phyloP scores from a whole-genome alignment of 2,888 invertebrate species.

The Acanthosepion pharaonis region DNA sequence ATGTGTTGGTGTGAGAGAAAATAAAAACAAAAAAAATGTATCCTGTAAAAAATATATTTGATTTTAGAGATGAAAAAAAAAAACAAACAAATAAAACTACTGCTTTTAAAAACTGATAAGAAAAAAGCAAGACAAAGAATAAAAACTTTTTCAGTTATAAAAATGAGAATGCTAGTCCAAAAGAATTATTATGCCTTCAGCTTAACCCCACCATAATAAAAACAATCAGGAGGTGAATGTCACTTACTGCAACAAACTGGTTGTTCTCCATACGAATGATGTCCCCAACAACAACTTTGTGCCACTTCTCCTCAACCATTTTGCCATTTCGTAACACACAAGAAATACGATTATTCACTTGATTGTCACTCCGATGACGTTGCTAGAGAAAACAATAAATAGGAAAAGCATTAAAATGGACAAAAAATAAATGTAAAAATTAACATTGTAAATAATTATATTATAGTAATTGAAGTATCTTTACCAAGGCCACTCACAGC shows the following conservation, averaged over 20 bases:
- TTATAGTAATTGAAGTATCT: background rate
- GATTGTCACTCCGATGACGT: conserved; percentile 97
- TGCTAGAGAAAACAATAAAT: conserved; percentile 80
- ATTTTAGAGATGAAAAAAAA: no score
- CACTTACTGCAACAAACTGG: conserved; percentile 91
- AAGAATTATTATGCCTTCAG: background rate
- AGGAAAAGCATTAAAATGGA: background rate
- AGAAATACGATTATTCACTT: conserved; percentile 94
- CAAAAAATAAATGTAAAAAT: background rate
- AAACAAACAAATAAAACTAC: no score
- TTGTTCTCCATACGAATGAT: conserved; percentile 99
- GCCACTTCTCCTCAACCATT: conserved; percentile 89
- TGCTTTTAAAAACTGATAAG: no score
- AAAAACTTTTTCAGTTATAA: no score
- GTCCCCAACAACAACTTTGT: conserved; percentile 94
- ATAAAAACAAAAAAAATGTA: no score
- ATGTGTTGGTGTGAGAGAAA: no score
- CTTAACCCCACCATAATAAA: background rate
- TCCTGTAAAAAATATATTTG: no score
- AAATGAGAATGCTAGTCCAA: no score
- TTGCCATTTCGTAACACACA: conserved; percentile 91
- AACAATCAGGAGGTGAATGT: no score
- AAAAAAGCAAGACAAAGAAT: no score
- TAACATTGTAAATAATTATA: no score
- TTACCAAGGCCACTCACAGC: background rate